These are phyloP conservation scores for Scomber colias DNA, from an alignment of 2,113 vertebrate species.

Conservation along the genomic window DNA sequence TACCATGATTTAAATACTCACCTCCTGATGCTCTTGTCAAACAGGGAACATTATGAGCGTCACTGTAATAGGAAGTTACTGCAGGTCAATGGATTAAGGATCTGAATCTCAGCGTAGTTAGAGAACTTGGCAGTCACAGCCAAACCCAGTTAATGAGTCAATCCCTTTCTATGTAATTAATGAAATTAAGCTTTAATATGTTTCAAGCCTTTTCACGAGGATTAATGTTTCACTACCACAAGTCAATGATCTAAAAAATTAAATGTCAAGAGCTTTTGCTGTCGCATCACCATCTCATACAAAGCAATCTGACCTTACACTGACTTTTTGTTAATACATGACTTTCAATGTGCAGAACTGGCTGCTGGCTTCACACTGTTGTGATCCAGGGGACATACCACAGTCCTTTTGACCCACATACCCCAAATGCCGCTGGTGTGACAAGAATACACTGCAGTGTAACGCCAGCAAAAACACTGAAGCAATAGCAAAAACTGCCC, in stretches of 20 bases:
- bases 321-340: background rate
- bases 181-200: background rate
- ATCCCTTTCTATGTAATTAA: constrained; percentile 1
- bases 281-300: background rate
- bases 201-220: background rate
- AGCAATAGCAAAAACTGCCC: background rate
- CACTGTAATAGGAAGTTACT: background rate
- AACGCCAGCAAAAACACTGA: background rate
- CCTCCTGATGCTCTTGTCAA: background rate
- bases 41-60: background rate
- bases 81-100: background rate
- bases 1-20: background rate
- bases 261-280: too few relatives aligned
- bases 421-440: constrained; percentile 1
- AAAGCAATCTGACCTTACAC: constrained; percentile 9
- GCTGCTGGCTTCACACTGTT: background rate
- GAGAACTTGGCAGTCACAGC: background rate
- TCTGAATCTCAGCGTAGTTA: background rate
- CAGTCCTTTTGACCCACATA: constrained; percentile 1
- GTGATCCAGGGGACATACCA: background rate
- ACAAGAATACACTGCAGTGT: background rate
- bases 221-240: constrained; percentile 1
- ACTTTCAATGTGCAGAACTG: background rate
- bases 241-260: background rate
- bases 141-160: background rate